These are phyloP conservation scores for Suncus etruscus DNA, from an alignment of 2,113 vertebrate species.

Conservation along the genomic window DNA sequence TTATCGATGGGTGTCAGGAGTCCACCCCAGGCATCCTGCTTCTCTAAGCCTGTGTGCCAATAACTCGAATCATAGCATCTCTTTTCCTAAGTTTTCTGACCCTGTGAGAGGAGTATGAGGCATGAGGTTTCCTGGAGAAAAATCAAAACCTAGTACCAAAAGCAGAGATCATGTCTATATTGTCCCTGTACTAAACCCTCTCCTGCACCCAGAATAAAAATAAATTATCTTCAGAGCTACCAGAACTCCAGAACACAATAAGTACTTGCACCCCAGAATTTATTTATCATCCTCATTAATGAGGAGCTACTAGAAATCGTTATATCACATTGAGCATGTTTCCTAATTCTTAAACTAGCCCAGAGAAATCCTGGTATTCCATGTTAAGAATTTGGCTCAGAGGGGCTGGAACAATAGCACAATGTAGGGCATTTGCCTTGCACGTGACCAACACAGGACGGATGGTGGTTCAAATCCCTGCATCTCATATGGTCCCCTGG, in stretches of 20 bases:
- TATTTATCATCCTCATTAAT: background rate
- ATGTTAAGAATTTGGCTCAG: conserved; percentile 6
- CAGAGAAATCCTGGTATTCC: background rate
- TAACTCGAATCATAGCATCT: background rate
- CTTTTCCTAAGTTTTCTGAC: background rate
- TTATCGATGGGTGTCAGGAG: conserved; percentile 29
- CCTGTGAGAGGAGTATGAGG: background rate
- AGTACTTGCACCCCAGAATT: background rate
- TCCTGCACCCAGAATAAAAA: conserved; percentile 6
- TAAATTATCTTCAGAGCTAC: background rate
- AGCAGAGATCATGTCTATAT: background rate
- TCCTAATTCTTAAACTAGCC: background rate
- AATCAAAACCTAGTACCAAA: background rate
- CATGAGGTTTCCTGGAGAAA: background rate
- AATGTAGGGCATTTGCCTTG: too few relatives aligned
- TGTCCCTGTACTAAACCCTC: background rate
- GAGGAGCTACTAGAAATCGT: background rate
- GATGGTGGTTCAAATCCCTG: too few relatives aligned
- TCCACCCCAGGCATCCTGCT: background rate
- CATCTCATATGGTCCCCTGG: too few relatives aligned
- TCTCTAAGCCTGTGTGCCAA: background rate
- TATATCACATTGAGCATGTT: background rate
- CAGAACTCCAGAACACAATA: background rate
- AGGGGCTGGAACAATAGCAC: background rate
- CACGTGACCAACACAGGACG: too few relatives aligned